A percentile compares a stretch with the other conserved stretches of the same genome.
phyloP scores from a whole-genome alignment of 2,113 vertebrate species.

The Corythaeola cristata region DNA sequence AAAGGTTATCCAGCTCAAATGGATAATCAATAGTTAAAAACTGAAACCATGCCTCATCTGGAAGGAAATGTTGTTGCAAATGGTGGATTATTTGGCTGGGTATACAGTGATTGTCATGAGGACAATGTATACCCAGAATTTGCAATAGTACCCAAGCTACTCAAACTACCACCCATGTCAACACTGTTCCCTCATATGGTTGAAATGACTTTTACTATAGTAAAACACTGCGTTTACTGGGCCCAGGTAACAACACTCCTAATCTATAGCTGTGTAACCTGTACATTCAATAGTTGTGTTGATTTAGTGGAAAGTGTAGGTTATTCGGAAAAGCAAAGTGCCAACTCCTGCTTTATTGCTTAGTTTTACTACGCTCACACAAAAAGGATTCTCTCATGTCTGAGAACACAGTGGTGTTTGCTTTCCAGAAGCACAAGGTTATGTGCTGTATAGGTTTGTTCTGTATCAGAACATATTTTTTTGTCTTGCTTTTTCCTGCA shows the following conservation, averaged over 20 bases:
- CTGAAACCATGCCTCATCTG: neutral
- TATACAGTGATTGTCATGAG: neutral
- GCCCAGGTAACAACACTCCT: neutral
- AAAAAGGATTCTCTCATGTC: neutral
- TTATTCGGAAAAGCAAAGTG: neutral
- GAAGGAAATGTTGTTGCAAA: neutral
- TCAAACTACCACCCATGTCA: no score
- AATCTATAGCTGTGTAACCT: neutral
- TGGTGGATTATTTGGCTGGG: neutral
- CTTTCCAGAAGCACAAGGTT: neutral
- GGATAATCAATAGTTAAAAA: neutral
- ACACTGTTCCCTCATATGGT: neutral
- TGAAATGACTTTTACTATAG: neutral
- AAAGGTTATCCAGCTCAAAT: neutral
- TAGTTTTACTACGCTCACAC: neutral
- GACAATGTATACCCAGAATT: neutral
- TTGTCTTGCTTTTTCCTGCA: neutral
- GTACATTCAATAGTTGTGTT: neutral
- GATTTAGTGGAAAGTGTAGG: neutral
- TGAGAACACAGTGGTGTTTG: neutral
- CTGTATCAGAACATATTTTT: neutral
- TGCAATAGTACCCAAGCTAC: neutral
- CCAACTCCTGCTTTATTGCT: neutral
- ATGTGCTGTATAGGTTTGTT: neutral
- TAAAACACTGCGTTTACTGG: neutral